Evolutionary conservation across 2,888 invertebrate genomes (phyloP), one percentile per base, ranked within the genome.

Genomic region (Cerastis rubricosa): DNA sequence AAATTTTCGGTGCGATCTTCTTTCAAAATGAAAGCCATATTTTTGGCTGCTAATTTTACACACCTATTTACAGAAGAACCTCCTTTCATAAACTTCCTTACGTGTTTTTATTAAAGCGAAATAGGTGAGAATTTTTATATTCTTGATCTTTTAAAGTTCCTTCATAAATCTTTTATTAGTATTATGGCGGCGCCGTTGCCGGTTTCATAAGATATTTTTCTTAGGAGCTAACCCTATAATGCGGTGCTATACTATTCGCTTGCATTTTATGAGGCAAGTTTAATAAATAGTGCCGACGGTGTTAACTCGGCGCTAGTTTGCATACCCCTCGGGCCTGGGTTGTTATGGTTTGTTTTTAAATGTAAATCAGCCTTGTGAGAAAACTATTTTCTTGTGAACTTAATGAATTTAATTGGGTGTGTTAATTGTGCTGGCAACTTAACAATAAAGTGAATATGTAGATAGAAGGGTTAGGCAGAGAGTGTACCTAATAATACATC

Each of bases 201-300:
- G 43, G 43, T 64, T 78, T 67, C 14, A 68, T 66, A 77, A 74
- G 63, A 81, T 73, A 73, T 67, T 83, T 85, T 81, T 83, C 81
- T 84, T 71, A 14, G 25, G 7, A 22, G 74, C 25, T 76, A 78
- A 76, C 76, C 81, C 67, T 66, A 40, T 74, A 74, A 73, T 76
- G 45, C 75, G 66, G 72, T 76, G 68, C 25, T 77, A 65, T 83
- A n/a, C n/a, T n/a, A 73, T 43, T 75, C 73, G 59, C 72, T 83
- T 63, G 76, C 71, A 83, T 71, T 80, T 83, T 85, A 80, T 77
- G 69, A 78, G 61, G 80, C 40, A 72, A 85, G 51, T 71, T 80
- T 85, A 74, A 83, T 85, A 85, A 80, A 85, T 83, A 83, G 77
- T 69, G 72, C 57, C 51, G 72, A 57, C 51, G 59, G 73, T 76